phyloP scores from a whole-genome alignment of 2,797 vertebrate genomes.

The Erethizon dorsatum region DNA sequence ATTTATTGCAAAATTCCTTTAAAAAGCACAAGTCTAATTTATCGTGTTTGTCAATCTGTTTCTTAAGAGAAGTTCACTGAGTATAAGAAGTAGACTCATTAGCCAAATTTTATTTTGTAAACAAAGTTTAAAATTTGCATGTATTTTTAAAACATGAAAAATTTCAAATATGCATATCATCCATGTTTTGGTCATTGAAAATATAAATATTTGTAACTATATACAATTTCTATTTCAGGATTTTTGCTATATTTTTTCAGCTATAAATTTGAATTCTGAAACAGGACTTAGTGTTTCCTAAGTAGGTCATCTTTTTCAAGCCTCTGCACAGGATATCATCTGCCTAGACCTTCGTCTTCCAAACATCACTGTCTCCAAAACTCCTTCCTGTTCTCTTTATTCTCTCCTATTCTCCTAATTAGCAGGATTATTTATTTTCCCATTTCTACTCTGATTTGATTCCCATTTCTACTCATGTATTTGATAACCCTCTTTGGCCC shows the following conservation, averaged over 20 bases:
- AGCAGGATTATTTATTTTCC: background rate
- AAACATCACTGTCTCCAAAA: slow-evolving; percentile 33
- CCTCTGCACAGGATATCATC: background rate
- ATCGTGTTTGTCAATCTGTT: background rate
- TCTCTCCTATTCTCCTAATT: background rate
- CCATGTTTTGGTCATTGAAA: slow-evolving; percentile 50
- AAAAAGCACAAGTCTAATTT: background rate
- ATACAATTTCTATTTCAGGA: background rate
- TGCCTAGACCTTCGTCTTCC: slow-evolving; percentile 26
- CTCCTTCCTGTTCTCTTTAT: background rate
- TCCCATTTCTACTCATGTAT: background rate
- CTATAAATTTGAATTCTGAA: slow-evolving; percentile 68
- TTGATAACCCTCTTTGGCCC: background rate
- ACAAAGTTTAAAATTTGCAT: slow-evolving; percentile 1
- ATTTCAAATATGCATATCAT: background rate
- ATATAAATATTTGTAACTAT: background rate
- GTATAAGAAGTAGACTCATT: slow-evolving; percentile 8
- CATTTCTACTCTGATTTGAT: background rate
- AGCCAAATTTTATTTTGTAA: slow-evolving; percentile 46
- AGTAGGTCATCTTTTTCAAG: background rate
- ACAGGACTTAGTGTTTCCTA: slow-evolving; percentile 22
- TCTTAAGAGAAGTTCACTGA: background rate
- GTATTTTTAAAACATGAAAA: slow-evolving; percentile 43
- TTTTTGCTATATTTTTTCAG: slow-evolving; percentile 44
- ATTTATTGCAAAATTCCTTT: slow-evolving; percentile 33